Conservation (phyloP, 2,113 vertebrate species). For the Alces alces region DNA sequence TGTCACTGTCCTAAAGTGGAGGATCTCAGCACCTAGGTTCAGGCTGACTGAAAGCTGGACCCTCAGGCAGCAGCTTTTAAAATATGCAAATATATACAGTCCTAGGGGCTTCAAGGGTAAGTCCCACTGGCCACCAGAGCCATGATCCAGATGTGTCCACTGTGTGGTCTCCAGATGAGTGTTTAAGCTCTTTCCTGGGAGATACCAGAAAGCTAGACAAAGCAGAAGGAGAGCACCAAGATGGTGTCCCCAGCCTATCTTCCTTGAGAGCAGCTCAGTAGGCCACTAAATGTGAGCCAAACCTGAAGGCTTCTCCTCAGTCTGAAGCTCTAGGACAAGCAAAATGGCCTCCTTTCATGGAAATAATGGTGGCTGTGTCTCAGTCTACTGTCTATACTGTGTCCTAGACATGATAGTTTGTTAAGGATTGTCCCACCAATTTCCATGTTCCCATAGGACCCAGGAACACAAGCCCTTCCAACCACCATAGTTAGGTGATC, state of each 20-base stretch:
- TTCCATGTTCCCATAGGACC: not conserved
- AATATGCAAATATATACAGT: not conserved
- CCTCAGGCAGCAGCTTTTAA: not conserved
- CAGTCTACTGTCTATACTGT: not conserved
- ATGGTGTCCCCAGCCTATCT: not conserved
- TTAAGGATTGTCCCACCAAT: not conserved
- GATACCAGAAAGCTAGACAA: not conserved
- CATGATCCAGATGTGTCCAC: not conserved
- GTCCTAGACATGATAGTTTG: not conserved
- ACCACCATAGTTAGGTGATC: not conserved
- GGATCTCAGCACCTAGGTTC: not conserved
- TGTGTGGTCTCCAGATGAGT: not conserved
- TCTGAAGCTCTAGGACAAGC: not conserved
- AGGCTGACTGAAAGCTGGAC: not conserved
- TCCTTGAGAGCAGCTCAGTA: not conserved
- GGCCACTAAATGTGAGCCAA: not conserved
- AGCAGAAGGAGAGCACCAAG: not conserved
- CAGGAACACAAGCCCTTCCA: not conserved
- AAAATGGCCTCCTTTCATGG: not conserved
- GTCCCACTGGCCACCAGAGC: not conserved
- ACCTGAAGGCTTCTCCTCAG: not conserved
- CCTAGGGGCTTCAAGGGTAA: not conserved
- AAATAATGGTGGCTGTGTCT: not conserved
- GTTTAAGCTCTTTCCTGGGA: not conserved
- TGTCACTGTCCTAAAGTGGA: not conserved